Evolutionary conservation across 2,797 vertebrate genomes (phyloP).

Genomic region (Chaenodraco wilsoni): DNA sequence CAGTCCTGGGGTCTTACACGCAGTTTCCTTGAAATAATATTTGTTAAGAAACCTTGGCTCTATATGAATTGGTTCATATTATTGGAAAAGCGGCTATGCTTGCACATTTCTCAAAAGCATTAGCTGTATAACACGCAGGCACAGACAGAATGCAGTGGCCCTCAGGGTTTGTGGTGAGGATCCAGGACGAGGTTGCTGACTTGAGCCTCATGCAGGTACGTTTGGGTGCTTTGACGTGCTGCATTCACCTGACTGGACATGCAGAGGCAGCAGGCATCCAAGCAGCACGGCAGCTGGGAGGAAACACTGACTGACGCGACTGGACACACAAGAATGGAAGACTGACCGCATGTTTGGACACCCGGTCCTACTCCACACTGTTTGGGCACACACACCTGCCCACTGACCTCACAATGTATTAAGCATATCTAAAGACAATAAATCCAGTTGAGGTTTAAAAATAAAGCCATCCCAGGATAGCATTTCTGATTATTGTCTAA

Average conservation of each 20-base stretch:
- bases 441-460: conserved; percentile 32
- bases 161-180: conserved; percentile 43
- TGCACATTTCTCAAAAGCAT: conserved; percentile 22
- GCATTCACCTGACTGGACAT: conserved; percentile 76
- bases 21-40: neutral
- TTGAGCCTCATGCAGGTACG: conserved; percentile 77
- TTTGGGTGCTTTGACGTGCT: conserved; percentile 67
- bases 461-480: conserved; percentile 8
- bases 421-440: conserved; percentile 25
- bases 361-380: conserved; percentile 65
- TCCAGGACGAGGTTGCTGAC: conserved; percentile 58
- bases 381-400: conserved; percentile 4
- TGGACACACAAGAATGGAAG: conserved; percentile 52
- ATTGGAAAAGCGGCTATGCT: neutral
- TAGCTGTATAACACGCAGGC: conserved; percentile 14
- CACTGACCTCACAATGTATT: conserved; percentile 33
- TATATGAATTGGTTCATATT: neutral
- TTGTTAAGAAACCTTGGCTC: conserved; percentile 15
- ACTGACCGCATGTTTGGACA: conserved; percentile 51
- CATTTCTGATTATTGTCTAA: conserved; percentile 6
- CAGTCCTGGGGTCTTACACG: conserved; percentile 11
- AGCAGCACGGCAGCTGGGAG: conserved; percentile 69
- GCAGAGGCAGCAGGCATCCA: conserved; percentile 78
- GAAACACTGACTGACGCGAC: conserved; percentile 55
- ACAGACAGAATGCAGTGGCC: conserved; percentile 48